Conservation (phyloP, 2,888 invertebrate genomes). For the Agrochola lychnidis region DNA sequence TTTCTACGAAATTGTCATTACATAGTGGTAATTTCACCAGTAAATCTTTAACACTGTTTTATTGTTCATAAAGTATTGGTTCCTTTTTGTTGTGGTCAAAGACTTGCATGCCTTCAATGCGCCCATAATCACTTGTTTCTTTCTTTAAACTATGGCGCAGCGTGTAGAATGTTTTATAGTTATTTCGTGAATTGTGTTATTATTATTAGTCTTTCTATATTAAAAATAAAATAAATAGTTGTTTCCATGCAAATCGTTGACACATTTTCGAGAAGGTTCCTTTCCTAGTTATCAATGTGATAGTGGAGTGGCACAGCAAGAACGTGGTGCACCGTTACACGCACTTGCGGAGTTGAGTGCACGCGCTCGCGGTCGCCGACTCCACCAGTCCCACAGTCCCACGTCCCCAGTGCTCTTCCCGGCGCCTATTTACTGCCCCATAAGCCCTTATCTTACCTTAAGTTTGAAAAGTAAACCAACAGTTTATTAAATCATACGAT, state of each 20-base stretch:
- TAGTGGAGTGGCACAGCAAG: constrained; percentile 76
- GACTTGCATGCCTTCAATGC: constrained; percentile 13
- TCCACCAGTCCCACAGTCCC: constrained; percentile 71
- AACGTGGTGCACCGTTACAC: constrained; percentile 85
- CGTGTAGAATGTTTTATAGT: neutral
- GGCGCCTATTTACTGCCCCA: constrained; percentile 41
- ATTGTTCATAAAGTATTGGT: constrained; percentile 10
- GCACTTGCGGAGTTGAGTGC: constrained; percentile 87
- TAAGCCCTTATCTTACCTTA: constrained; percentile 30
- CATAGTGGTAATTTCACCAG: constrained; percentile 67
- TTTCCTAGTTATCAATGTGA: constrained; percentile 65
- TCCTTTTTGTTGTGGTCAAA: constrained; percentile 29
- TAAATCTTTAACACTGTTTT: constrained; percentile 64
- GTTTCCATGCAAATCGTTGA: neutral
- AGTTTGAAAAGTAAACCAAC: constrained; percentile 14
- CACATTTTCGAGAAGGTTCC: constrained; percentile 30
- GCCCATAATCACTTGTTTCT: neutral
- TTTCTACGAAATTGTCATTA: constrained; percentile 69
- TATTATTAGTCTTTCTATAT: neutral
- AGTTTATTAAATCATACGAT: constrained; percentile 25
- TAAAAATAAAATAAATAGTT: neutral
- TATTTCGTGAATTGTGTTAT: neutral
- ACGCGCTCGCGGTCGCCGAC: constrained; percentile 88
- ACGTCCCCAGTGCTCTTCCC: constrained; percentile 67
- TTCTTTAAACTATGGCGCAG: neutral